Base-by-base conservation (phyloP, 1,140 invertebrate species). In the Saccostrea echinata region DNA sequence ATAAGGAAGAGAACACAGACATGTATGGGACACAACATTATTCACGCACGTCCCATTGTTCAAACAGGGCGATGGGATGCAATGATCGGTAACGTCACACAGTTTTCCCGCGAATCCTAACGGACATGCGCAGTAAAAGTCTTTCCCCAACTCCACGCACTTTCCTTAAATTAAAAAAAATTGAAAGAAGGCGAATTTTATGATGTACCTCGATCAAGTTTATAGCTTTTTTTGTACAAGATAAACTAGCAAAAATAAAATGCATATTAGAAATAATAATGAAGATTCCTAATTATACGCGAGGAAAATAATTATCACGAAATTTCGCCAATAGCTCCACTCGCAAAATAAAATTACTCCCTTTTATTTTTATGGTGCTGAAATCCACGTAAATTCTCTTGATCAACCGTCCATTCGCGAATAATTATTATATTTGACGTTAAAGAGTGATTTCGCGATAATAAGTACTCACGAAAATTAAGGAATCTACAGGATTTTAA, bases 41-140 rank as follows among this genome's bases (percentile, higher is more conserved):
- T 61, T 84, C 11, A 84, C 43, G 52, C 83, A 84, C 27, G 83
- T 84, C 16, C 83, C 83, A 33, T 84, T 84, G 52, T 84, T 84
- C 24, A 33, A 24, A 61, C 83, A 84, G n/a, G 83, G 83, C 30
- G 52, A 57, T 30, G 52, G n/a, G 1, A 18, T 9, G 33, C 83
- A 84, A 35, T 84, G 83, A 61, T 84, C 83, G 3, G 21, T 21
- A 3, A 35, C 83, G 55, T 84, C 83, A 27, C 83, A 84, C 16
- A 53, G 27, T 61, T 84, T 84, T 33, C 83, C 83, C n/a, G 51
- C n/a, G 33, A 61, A 84, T 33, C 83, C 83, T 24, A 35, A 24
- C 11, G 83, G 83, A 24, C 83, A 84, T 61, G 30, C 83, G 53
- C 83, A 84, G 12, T 55, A 24, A 61, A 53, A 84, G 33, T 84